Percentiles rank a stretch among this genome's conserved stretches.
Evolutionary conservation across 2,113 vertebrate genomes (phyloP).

Genomic region (Orycteropus afer): DNA sequence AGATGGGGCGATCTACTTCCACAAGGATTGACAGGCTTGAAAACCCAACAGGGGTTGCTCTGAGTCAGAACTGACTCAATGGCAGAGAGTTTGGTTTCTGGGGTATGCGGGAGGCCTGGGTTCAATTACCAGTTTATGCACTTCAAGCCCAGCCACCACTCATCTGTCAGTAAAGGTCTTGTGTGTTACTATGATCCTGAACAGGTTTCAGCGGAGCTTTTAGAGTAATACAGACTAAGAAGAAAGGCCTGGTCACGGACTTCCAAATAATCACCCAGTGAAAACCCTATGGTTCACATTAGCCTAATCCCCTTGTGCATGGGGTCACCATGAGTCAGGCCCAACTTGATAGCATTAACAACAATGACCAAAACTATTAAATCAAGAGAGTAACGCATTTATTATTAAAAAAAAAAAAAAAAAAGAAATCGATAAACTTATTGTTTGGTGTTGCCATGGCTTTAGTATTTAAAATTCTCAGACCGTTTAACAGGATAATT

Average conservation of each 20-base stretch:
- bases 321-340: neutral
- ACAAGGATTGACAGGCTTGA: no score
- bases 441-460: neutral
- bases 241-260: neutral
- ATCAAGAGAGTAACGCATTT: conserved; percentile 9
- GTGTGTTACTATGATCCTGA: neutral
- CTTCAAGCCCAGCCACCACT: neutral
- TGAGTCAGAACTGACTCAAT: no score
- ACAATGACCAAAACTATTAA: neutral
- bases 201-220: neutral
- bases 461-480: neutral
- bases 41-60: no score
- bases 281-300: neutral
- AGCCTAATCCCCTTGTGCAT: neutral
- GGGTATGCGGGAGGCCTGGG: neutral
- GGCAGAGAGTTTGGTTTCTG: neutral
- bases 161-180: neutral
- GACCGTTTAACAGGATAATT: neutral
- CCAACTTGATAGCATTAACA: neutral
- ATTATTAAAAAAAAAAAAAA: neutral
- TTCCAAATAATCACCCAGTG: neutral
- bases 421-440: neutral
- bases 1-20: no score
- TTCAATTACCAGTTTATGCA: neutral
- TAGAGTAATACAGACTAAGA: neutral